phyloP scores from a whole-genome alignment of 2,888 invertebrate species.

The Spilosoma lubricipeda region DNA sequence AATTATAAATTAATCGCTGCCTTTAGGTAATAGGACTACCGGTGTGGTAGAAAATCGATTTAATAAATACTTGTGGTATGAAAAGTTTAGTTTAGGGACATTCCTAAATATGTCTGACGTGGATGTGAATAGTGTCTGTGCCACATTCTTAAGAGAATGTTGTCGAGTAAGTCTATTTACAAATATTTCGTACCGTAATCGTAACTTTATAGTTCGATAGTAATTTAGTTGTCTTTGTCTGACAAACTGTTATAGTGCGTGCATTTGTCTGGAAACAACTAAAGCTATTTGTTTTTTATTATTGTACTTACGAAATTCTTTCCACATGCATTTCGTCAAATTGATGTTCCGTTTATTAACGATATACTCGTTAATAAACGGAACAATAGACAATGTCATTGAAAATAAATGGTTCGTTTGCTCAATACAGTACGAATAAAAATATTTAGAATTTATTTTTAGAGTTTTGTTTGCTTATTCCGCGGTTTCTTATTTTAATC shows the following conservation, averaged over 20 bases:
- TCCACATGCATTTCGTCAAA: conserved; percentile 9
- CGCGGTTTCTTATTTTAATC: neutral
- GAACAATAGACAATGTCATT: conserved; percentile 8
- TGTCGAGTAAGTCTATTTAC: neutral
- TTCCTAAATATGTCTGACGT: neutral
- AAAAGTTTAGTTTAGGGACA: neutral
- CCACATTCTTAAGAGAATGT: neutral
- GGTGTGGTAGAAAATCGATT: neutral
- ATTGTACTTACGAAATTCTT: conserved; percentile 9
- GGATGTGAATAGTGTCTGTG: neutral
- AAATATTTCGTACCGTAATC: neutral
- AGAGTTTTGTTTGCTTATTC: neutral
- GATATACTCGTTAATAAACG: too few species aligned
- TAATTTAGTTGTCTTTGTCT: neutral
- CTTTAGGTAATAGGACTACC: neutral
- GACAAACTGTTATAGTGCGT: neutral
- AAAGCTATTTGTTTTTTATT: neutral
- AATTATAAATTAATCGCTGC: neutral
- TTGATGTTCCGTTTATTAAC: conserved; percentile 8
- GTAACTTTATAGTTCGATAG: neutral
- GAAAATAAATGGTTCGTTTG: conserved; percentile 5
- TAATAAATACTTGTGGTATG: neutral
- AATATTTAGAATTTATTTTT: neutral
- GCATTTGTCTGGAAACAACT: neutral
- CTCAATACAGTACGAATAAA: neutral